Conservation (phyloP, 2,113 vertebrate species). For the Alosa alosa region DNA sequence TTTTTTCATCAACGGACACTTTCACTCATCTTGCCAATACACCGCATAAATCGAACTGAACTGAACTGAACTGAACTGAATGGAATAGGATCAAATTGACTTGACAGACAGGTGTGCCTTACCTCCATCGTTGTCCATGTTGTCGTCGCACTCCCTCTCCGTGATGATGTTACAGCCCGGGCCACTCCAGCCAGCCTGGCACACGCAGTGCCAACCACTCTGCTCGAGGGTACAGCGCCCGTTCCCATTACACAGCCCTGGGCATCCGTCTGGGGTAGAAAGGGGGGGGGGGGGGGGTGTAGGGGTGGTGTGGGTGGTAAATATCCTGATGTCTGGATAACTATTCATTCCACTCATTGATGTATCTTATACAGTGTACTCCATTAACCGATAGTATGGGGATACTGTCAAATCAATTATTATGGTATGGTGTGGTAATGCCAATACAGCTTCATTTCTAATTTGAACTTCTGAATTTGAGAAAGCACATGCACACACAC, state of each 20-base stretch:
- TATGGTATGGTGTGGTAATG: too few species aligned
- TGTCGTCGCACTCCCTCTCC: constrained; percentile 95
- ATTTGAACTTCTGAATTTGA: too few species aligned
- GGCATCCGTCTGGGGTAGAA: constrained; percentile 84
- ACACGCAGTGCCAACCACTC: constrained; percentile 95
- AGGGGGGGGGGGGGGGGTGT: background rate
- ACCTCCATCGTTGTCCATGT: constrained; percentile 95
- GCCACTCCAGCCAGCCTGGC: constrained; percentile 95
- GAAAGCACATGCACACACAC: too few species aligned
- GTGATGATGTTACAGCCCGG: constrained; percentile 90
- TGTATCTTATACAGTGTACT: too few species aligned
- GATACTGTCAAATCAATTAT: too few species aligned
- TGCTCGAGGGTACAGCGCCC: constrained; percentile 96
- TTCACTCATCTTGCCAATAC: background rate
- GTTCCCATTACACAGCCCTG: constrained; percentile 92
- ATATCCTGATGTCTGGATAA: too few species aligned
- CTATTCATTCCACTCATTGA: too few species aligned
- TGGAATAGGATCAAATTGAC: background rate
- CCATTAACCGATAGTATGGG: too few species aligned
- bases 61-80: too few species aligned
- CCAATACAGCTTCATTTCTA: too few species aligned
- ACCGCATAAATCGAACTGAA: too few species aligned
- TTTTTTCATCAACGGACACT: too few species aligned
- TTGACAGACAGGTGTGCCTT: constrained; percentile 51
- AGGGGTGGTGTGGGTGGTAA: background rate